These are phyloP conservation scores for Eretmocerus hayati DNA, from an alignment of 2,888 invertebrate genomes.

Conservation along the genomic window DNA sequence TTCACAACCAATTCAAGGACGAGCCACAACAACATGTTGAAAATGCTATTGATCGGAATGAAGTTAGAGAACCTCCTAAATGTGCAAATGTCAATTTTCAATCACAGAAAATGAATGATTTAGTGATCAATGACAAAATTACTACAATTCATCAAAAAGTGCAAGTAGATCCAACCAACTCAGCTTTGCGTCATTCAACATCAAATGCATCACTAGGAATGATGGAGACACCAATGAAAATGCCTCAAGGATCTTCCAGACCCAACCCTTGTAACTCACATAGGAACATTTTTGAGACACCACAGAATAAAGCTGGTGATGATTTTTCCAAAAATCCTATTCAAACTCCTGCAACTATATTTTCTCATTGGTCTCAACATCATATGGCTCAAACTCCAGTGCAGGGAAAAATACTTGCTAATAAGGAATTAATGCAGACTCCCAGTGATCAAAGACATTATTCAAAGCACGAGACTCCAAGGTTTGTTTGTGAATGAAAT, in stretches of 20 bases:
- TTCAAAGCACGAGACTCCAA: constrained; percentile 26
- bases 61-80: background rate
- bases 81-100: constrained; percentile 5
- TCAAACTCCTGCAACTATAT: constrained; percentile 35
- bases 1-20: constrained; percentile 2
- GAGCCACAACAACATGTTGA: constrained; percentile 4
- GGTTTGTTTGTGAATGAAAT: too few relatives aligned
- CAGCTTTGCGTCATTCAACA: constrained; percentile 1
- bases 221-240: constrained; percentile 38
- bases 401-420: constrained; percentile 20
- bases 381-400: constrained; percentile 32
- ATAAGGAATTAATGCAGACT: constrained; percentile 25
- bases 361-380: constrained; percentile 32
- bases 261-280: constrained; percentile 36
- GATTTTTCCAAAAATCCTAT: constrained; percentile 26
- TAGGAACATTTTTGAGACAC: constrained; percentile 37
- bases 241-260: constrained; percentile 21
- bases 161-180: constrained; percentile 5
- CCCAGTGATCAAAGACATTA: constrained; percentile 23
- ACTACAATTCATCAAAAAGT: too few relatives aligned
- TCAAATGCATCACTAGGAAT: constrained; percentile 3
- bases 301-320: constrained; percentile 28
- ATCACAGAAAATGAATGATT: constrained; percentile 1
- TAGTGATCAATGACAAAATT: constrained; percentile 9
- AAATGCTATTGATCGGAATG: constrained; percentile 1